A percentile compares a stretch with the other conserved stretches of the same genome.
These are phyloP conservation scores for Caenorhabditis sp. DNA, from an alignment of 2,888 invertebrate genomes.

Conservation along the genomic window DNA sequence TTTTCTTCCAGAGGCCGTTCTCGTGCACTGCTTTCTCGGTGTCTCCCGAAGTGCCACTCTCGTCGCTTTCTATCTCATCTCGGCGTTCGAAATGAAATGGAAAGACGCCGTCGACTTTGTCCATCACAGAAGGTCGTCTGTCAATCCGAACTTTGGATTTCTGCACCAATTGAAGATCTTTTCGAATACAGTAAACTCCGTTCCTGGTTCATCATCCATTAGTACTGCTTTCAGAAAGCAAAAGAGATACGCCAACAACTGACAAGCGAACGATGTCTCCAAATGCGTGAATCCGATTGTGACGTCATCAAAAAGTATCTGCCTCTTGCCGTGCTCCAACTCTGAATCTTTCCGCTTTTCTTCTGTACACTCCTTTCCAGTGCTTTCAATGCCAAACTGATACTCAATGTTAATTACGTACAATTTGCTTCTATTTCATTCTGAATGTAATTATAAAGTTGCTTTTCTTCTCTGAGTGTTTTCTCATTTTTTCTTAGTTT, in stretches of 20 bases:
- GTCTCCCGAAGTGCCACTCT: conserved; percentile 71
- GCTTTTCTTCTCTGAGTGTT: neutral
- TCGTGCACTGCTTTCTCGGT: conserved; percentile 76
- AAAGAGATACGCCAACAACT: conserved; percentile 2
- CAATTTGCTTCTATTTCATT: neutral
- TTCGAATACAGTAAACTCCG: conserved; percentile 58
- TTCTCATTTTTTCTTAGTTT: neutral
- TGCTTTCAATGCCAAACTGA: conserved; percentile 1
- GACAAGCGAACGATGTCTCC: conserved; percentile 15
- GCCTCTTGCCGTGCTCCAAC: conserved; percentile 43
- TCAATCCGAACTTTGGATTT: conserved; percentile 76
- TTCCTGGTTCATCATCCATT: neutral
- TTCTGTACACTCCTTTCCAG: neutral
- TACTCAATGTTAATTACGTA: conserved; percentile 14
- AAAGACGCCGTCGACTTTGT: conserved; percentile 65
- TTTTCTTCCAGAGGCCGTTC: conserved; percentile 65
- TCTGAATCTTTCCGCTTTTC: conserved; percentile 11
- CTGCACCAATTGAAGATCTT: conserved; percentile 72
- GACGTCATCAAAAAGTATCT: conserved; percentile 45
- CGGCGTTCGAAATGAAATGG: conserved; percentile 56
- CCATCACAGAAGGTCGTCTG: conserved; percentile 55
- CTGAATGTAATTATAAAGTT: neutral
- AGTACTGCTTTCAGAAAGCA: conserved; percentile 15
- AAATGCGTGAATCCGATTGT: conserved; percentile 30
- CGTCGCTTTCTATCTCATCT: conserved; percentile 71